Evolutionary conservation across 92 coral and sea anemone genomes (phyloP), one percentile per base, ranked within the genome.

Genomic region (Umimayanthus kanabou): DNA sequence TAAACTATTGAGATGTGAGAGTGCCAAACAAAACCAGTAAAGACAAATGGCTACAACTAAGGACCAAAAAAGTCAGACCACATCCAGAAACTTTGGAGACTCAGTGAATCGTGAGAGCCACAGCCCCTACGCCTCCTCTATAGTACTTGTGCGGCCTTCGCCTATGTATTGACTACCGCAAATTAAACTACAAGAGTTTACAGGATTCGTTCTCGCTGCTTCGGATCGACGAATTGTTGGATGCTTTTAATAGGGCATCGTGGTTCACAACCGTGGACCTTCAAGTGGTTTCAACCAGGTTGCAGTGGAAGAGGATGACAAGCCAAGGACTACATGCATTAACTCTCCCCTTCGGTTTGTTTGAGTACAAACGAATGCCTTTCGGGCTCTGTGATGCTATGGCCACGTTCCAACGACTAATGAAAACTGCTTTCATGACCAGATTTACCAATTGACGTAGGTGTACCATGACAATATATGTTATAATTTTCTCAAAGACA

Each of bases 31-130:
- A 90, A 55, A 90, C 76, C 29, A 88, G 87, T n/a, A 89, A 92
- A 57, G 96, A 93, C 73, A 85, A 89, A 14, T 93, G 96, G 96
- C 86, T 92, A 45, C 93, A 88, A 73, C 96, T 93, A 9, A 90
- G 91, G 67, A 92, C 93, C 4, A 61, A 90, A 49, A 91, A 26
- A 26, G 73, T 13, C 76, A 86, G 73, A 86, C 28, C 83, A 86
- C 15, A 16, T 86, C 3, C 74, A 86, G 80, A 86, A 86, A 23
- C 83, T 86, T 67, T 86, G 2, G 83, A 86, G 50, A 50, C 23
- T 42, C 69, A 30, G 67, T 86, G 37, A 86, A 76, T 50, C 20
- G 74, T 39, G 83, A 86, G 18, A 75, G 83, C 42, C 73, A 50
- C 47, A 75, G 75, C 73, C 83, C 83, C 9, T 86, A 75, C 3